Base-by-base conservation (phyloP, 2,113 vertebrate genomes). In the Pogona vitticeps region DNA sequence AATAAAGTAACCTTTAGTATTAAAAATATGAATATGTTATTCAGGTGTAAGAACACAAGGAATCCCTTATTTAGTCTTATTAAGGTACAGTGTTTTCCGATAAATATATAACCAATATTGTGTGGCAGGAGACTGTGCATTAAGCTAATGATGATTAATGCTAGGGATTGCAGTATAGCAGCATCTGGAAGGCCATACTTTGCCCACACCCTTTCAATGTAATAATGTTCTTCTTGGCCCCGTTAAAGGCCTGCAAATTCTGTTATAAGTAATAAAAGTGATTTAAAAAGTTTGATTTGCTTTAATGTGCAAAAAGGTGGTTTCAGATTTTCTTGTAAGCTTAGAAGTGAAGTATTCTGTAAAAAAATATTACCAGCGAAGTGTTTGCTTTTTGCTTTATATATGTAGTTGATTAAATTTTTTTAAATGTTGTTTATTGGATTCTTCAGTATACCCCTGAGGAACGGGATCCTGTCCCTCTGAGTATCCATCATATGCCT, bases 401-500 rank as follows among this genome's bases (percentile, higher is more conserved):
- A 0, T 28, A 61, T 0, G 0, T 36, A 12, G n/a, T 80, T 83
- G 67, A 0, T 0, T 89, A 76, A 93, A 10, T 87, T n/a, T 52
- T 52, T 52, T 10, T 88, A 70, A 42, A 38, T 33, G 90, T 42
- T 85, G 2, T 84, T 6, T 38, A 26, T 72, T 86, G 20, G 3
- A 61, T 28, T 92, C 82, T 80, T 52, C 91, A 99, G 98, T 98
- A 98, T 63, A 91, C 96, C 21, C 96, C 97, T 36, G 98, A 99
- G 81, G 99, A 99, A 88, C 94, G 98, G 20, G 98, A 99, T 89
- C 98, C 98, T 6, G 98, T 99, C 79, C 98, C 98, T 1, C 84
- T 99, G 88, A 99, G 97, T 71, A 97, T 99, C 93, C 98, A 99
- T 92, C 98, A 99, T 93, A 98, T 99, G 98, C 98, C 99, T 17